phyloP scores from a whole-genome alignment of 2,888 invertebrate species.

The Microchrysa polita region DNA sequence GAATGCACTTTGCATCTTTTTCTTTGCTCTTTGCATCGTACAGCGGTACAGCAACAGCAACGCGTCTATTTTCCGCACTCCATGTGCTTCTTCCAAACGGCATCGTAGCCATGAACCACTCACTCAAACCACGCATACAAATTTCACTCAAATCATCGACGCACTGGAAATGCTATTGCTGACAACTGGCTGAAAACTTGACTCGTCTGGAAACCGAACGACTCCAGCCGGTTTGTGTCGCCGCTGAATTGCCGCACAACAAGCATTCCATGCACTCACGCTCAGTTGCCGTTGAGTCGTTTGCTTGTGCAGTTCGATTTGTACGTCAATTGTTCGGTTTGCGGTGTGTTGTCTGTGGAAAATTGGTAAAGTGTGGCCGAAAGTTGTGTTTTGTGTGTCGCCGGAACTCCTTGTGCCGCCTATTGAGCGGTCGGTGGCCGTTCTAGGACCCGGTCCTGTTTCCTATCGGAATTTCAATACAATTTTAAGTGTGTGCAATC shows the following conservation, averaged over 20 bases:
- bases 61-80: constrained; percentile 1
- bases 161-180: background rate
- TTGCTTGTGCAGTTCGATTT: background rate
- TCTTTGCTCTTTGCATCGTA: too few relatives aligned
- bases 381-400: background rate
- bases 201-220: background rate
- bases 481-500: background rate
- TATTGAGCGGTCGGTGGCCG: background rate
- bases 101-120: background rate
- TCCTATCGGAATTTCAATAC: background rate
- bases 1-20: too few relatives aligned
- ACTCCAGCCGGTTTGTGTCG: constrained; percentile 19
- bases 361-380: too few relatives aligned
- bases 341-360: background rate
- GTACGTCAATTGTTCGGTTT: background rate
- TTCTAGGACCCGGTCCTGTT: background rate
- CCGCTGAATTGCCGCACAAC: constrained; percentile 1
- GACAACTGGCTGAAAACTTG: background rate
- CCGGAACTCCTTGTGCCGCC: background rate
- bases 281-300: constrained; percentile 26
- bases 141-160: constrained; percentile 1
- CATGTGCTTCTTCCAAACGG: background rate
- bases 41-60: too few relatives aligned
- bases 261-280: background rate
- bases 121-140: constrained; percentile 11